These are phyloP conservation scores for Montipora capricornis DNA, from an alignment of 64 coral and sea anemone genomes.

Conservation along the genomic window DNA sequence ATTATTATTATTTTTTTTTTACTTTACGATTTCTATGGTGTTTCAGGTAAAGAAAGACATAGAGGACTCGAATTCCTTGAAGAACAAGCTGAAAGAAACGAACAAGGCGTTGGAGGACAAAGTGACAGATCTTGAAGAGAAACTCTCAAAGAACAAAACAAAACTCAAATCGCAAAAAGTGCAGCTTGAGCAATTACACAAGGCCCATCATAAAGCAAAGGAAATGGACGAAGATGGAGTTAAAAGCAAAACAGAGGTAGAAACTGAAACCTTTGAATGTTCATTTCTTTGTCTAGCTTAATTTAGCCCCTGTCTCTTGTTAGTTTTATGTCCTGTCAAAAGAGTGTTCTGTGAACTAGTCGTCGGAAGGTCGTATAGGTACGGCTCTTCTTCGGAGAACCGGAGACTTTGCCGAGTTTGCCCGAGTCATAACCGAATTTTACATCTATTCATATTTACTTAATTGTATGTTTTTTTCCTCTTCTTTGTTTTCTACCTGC, in stretches of 20 bases:
- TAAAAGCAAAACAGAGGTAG: conserved; percentile 74
- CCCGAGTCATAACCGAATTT: too few relatives aligned
- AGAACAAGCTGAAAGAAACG: conserved; percentile 71
- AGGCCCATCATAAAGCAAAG: conserved; percentile 63
- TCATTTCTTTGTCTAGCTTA: not conserved
- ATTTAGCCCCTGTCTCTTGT: not conserved
- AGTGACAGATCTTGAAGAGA: conserved; percentile 63
- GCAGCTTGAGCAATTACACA: conserved; percentile 71
- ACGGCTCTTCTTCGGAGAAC: too few relatives aligned
- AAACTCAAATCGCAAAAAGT: conserved; percentile 77
- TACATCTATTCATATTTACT: too few relatives aligned
- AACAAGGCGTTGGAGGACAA: conserved; percentile 77
- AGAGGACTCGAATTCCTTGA: conserved; percentile 68
- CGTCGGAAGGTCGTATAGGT: too few relatives aligned
- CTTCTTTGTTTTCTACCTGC: not conserved
- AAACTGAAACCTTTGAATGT: not conserved
- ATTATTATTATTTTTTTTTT: too few relatives aligned
- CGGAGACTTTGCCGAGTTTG: too few relatives aligned
- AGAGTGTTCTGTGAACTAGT: too few relatives aligned
- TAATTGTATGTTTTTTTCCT: not conserved
- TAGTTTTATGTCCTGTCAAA: too few relatives aligned
- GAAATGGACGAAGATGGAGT: conserved; percentile 72
- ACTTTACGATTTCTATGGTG: not conserved
- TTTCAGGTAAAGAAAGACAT: conserved; percentile 84
- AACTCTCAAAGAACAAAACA: conserved; percentile 68